Evolutionary conservation across 1,140 invertebrate genomes (phyloP), one percentile per base, ranked within the genome.

Genomic region (Vanessa atalanta): DNA sequence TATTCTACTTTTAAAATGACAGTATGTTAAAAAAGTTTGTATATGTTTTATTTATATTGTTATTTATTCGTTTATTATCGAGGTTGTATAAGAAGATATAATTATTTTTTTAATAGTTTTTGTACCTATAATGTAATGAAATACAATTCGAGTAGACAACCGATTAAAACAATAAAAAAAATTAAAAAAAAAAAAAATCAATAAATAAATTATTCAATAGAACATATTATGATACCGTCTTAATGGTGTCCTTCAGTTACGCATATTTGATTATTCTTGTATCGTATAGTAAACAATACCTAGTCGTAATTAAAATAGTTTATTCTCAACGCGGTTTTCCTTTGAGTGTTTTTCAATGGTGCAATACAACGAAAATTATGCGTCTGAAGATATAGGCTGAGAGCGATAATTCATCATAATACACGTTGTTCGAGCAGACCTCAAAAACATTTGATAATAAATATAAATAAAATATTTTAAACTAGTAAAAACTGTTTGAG

Each of bases 271-370:
- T 83, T 82, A 82, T 26, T 57, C 12, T 50, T 82, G 67, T 82
- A 77, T 57, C 9, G 13, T 79, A 82, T 82, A 72, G 79, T 70
- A 72, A 82, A 72, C 75, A 78, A 43, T 43, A 43, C 37, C 37
- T 43, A 88, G 87, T 88, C 66, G 80, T 88, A 88, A 90, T 88
- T 90, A 88, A 87, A 87, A 87, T 87, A 85, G 85, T 86, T 86
- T 80, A 86, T 86, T 79, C 77, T 83, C 79, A 75, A 78, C 79
- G 75, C 60, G 79, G 79, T 83, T 84, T 67, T 79, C 75, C 80
- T 85, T 78, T 85, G 78, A 79, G 75, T 82, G 82, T 85, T 89
- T 88, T 85, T 87, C 79, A 74, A 80, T 75, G 69, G 78, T 77
- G 77, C 75, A 72, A 73, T 76, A 81, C 55, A 75, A 74, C 74